Conservation (phyloP, 1,140 invertebrate genomes). For the Archegozetes longisetosus region DNA sequence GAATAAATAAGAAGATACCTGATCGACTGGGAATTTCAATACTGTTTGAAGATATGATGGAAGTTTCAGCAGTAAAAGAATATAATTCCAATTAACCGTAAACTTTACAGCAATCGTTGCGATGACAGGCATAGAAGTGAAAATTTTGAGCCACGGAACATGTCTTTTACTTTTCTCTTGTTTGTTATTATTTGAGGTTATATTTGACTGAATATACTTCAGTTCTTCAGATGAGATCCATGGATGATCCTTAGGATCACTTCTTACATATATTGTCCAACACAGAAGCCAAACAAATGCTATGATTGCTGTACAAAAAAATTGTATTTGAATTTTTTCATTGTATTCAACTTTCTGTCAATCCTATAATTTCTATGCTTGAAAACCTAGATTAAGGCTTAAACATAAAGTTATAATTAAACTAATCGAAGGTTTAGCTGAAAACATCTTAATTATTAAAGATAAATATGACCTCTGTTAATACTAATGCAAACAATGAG, state of each 20-base stretch:
- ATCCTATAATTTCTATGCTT: no score
- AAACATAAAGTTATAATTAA: no score
- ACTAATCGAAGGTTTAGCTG: no score
- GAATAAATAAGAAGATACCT: neutral
- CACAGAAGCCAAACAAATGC: slow-evolving; percentile 52
- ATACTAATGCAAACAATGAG: no score
- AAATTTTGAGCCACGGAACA: slow-evolving; percentile 54
- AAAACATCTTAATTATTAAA: no score
- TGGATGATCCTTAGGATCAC: slow-evolving; percentile 67
- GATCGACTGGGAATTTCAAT: slow-evolving; percentile 17
- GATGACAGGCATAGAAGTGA: slow-evolving; percentile 71
- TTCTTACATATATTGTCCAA: slow-evolving; percentile 70
- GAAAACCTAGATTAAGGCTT: no score
- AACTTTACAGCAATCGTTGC: slow-evolving; percentile 76
- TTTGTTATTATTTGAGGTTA: neutral
- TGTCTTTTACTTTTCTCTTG: neutral
- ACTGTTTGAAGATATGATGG: slow-evolving; percentile 41
- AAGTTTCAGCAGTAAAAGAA: slow-evolving; percentile 78
- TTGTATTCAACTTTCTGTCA: no score
- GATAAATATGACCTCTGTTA: no score
- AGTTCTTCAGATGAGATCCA: slow-evolving; percentile 61
- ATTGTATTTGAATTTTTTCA: no score
- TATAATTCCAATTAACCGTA: slow-evolving; percentile 81
- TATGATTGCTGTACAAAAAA: slow-evolving; percentile 38
- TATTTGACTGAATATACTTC: slow-evolving; percentile 51